Evolutionary conservation across 1,140 invertebrate genomes (phyloP), one percentile per base, ranked within the genome.

Genomic region (Drosophila kepulauana): DNA sequence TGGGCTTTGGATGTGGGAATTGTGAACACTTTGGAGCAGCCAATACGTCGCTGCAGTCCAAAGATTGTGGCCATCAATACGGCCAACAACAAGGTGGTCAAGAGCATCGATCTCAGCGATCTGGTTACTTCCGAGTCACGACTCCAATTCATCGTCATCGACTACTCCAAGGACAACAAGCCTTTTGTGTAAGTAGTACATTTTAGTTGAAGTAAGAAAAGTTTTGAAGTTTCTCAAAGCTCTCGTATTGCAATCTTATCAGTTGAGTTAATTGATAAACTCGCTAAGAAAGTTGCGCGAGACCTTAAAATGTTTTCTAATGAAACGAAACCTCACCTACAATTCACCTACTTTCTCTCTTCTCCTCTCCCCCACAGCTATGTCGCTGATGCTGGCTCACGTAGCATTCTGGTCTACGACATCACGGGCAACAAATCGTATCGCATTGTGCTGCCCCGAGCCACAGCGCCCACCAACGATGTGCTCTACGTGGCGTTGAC

Each of bases 1-100:
- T 96, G 96, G 96, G 93, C 94, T 1, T 92, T 96, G 51, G 95
- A 96, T 78, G 93, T 93, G 45, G 96, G 96, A 41, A 93, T 96
- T 38, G 94, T 95, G 1, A 95, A 96, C 70, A 95, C 95, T 1
- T 79, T 96, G 49, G 94, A 94, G 59, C 93, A 94, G 30, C 95
- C 95, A 0, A 93, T 95, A 1, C 93, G 94, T 6, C 93, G 94
- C n/a, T 95, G 95, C 70, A 92, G 93, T 8, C 95, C 96, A 0
- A 96, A 96, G 91, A 93, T 96, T 15, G 93, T 96, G 6, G 95
- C 94, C n/a, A 93, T 96, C 51, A 94, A 94, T 73, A 92, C 94
- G 0, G 92, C 94, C 48, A 94, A 93, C 41, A 94, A 94, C 33
- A 95, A 95, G 92, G 91, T 95, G 30, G 93, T 95, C 1, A 95